Base-by-base conservation (phyloP, 2,888 invertebrate species). In the Amphimallon solstitiale region DNA sequence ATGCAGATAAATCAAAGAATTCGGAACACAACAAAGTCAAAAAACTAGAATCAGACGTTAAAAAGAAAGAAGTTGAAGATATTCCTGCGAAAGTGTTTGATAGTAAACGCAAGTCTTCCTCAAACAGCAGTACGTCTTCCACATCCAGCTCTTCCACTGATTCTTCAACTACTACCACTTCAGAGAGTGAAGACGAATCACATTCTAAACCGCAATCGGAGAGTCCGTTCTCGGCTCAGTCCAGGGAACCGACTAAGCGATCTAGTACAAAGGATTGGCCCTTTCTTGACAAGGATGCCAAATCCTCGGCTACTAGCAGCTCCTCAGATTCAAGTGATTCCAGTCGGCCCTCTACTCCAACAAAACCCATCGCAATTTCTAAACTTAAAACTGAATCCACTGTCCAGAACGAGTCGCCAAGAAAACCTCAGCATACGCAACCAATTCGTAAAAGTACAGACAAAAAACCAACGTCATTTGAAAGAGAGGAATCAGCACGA, bases 201-300 rank as follows among this genome's bases (percentile, higher is more conserved):
- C 67, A 73, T 29, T 64, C 69, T 40, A 74, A 74, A 71, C 73
- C 79, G 77, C 80, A 76, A 77, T 80, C 81, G 78, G 81, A 81
- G 76, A 78, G 78, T 75, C 74, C 74, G 72, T 74, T 75, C 71
- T 75, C 78, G 63, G 71, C 76, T 63, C 74, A 74, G 61, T 72
- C 71, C 70, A 69, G 76, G 70, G 79, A 80, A 70, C 70, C 75
- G 74, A 72, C 76, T 75, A 82, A 80, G 80, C 81, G 81, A 75
- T 77, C 77, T 73, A 78, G 74, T 72, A 85, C 78, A 79, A 86
- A 88, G 84, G 89, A 89, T 86, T 88, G 89, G 89, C 89, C 90
- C 89, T 90, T 90, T 90, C 90, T 90, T 86, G 89, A 89, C 89
- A 90, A 89, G 89, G 90, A 86, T 85, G 86, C 88, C 86, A 88